phyloP scores from a whole-genome alignment of 2,888 invertebrate genomes.

The Chrysotoxum bicinctum region DNA sequence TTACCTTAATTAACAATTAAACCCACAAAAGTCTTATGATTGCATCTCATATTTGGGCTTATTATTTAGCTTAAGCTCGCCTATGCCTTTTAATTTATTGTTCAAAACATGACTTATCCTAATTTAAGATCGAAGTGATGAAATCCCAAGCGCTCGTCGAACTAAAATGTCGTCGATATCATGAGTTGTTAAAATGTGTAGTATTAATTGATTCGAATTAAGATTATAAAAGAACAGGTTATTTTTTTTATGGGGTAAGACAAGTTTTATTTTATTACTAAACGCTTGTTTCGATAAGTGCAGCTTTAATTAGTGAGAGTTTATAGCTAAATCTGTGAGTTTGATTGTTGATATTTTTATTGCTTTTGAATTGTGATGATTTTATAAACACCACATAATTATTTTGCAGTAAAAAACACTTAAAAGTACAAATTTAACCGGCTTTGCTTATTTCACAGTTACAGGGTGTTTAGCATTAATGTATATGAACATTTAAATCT shows the following conservation, averaged over 20 bases:
- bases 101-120: neutral
- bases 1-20: neutral
- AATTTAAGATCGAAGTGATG: neutral
- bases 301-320: conserved; percentile 6
- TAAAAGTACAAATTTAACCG: neutral
- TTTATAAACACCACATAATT: neutral
- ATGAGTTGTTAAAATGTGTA: conserved; percentile 1
- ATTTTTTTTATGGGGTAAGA: neutral
- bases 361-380: neutral
- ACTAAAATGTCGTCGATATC: neutral
- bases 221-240: conserved; percentile 8
- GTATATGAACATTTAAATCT: too few relatives aligned
- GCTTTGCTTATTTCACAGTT: neutral
- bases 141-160: neutral
- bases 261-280: conserved; percentile 9
- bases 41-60: neutral
- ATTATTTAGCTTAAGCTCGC: neutral
- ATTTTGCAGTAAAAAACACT: neutral
- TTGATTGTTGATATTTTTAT: conserved; percentile 5
- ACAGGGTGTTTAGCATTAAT: too few relatives aligned
- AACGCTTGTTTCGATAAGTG: conserved; percentile 13
- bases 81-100: neutral
- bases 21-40: neutral
- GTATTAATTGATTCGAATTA: conserved; percentile 15
- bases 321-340: neutral